phyloP scores from a whole-genome alignment of 2,113 vertebrate genomes.

The Ciconia boyciana region DNA sequence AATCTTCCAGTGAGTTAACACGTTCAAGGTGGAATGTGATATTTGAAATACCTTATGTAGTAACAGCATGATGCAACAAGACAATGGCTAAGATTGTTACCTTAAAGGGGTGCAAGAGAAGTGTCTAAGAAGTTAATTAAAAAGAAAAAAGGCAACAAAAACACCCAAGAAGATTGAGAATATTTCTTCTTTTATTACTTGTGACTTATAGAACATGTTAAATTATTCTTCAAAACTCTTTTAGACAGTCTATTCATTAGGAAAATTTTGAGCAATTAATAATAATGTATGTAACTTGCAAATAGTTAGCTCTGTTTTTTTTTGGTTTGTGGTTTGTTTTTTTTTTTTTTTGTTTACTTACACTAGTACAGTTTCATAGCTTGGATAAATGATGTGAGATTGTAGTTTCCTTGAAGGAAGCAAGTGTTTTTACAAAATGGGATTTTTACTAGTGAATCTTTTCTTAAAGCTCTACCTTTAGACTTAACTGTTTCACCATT shows the following conservation, averaged over 20 bases:
- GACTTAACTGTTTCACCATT: neutral
- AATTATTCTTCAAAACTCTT: neutral
- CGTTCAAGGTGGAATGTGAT: neutral
- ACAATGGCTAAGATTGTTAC: fast-evolving
- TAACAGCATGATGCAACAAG: fast-evolving
- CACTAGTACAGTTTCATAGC: neutral
- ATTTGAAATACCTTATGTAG: fast-evolving
- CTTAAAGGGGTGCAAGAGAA: fast-evolving
- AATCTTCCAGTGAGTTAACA: neutral
- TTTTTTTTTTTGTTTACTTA: neutral
- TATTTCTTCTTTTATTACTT: neutral
- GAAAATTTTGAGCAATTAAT: neutral
- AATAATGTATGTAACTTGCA: fast-evolving
- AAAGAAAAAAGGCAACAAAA: neutral
- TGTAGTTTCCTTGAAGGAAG: neutral
- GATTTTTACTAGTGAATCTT: neutral
- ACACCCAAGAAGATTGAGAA: fast-evolving
- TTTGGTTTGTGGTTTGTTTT: too few relatives aligned
- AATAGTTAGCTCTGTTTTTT: neutral
- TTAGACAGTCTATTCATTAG: fast-evolving
- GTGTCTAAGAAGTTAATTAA: neutral
- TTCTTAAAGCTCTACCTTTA: neutral
- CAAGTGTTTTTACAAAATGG: neutral
- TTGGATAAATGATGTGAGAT: neutral
- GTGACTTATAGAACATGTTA: fast-evolving